Percentiles rank a stretch among this genome's conserved stretches.
These are phyloP conservation scores for Fukomys damarensis DNA, from an alignment of 2,113 vertebrate species.

Conservation along the genomic window DNA sequence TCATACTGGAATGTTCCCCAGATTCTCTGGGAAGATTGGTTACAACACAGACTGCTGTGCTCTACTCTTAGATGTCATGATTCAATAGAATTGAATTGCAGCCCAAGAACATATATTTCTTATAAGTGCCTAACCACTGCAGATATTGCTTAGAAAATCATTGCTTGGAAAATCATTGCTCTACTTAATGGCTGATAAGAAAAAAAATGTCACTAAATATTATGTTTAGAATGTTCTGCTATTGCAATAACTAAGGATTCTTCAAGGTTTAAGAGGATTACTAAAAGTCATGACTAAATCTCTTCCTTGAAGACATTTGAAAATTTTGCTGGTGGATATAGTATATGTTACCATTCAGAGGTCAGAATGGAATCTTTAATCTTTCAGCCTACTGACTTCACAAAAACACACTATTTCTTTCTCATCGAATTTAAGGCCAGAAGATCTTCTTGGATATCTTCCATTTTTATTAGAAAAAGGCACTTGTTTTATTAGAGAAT, in stretches of 20 bases:
- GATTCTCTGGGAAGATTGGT: background rate
- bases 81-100: background rate
- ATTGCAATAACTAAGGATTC: background rate
- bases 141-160: background rate
- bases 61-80: background rate
- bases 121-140: background rate
- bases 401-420: background rate
- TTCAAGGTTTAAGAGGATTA: slow-evolving; percentile 8
- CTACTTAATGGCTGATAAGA: background rate
- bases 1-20: background rate
- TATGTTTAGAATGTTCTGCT: background rate
- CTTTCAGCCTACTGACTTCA: background rate
- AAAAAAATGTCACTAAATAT: background rate
- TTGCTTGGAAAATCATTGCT: background rate
- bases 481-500: background rate
- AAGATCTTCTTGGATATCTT: background rate
- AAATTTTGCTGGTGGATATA: background rate
- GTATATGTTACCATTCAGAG: background rate
- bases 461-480: background rate
- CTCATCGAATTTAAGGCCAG: background rate
- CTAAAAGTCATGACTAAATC: background rate
- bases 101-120: background rate
- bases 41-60: background rate
- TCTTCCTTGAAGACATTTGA: slow-evolving; percentile 11
- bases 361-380: background rate